A percentile compares a stretch with the other conserved stretches of the same genome.
These are phyloP conservation scores for Antheraea pernyi DNA, from an alignment of 1,140 invertebrate genomes.

Conservation along the genomic window DNA sequence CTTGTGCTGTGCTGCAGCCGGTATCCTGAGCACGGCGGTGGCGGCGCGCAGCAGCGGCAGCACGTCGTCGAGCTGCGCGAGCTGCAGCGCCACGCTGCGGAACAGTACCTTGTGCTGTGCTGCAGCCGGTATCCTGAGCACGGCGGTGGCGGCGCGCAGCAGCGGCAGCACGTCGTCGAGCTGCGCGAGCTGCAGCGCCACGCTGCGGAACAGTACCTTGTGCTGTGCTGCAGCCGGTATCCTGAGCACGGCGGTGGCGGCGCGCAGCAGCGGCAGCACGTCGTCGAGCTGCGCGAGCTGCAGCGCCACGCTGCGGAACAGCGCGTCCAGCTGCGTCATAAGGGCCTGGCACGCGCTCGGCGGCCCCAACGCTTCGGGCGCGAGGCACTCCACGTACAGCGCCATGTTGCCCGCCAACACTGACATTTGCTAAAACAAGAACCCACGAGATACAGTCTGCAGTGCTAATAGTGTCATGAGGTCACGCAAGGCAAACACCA, in stretches of 20 bases:
- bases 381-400: constrained; percentile 95
- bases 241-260: constrained; percentile 92
- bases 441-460: no score
- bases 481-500: no score
- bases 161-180: no score
- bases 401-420: constrained; percentile 87
- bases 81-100: no score
- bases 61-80: no score
- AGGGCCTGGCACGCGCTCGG: constrained; percentile 90
- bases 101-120: constrained; percentile 86
- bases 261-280: constrained; percentile 88
- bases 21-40: no score
- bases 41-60: no score
- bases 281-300: constrained; percentile 87
- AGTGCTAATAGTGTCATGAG: no score
- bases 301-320: constrained; percentile 90
- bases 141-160: no score
- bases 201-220: constrained; percentile 82
- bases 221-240: constrained; percentile 89
- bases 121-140: no score
- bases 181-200: no score
- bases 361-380: constrained; percentile 88
- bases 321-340: constrained; percentile 88
- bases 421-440: constrained; percentile 50
- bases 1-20: no score